Conservation (phyloP, 2,888 invertebrate genomes). For the Plusia festucae region DNA sequence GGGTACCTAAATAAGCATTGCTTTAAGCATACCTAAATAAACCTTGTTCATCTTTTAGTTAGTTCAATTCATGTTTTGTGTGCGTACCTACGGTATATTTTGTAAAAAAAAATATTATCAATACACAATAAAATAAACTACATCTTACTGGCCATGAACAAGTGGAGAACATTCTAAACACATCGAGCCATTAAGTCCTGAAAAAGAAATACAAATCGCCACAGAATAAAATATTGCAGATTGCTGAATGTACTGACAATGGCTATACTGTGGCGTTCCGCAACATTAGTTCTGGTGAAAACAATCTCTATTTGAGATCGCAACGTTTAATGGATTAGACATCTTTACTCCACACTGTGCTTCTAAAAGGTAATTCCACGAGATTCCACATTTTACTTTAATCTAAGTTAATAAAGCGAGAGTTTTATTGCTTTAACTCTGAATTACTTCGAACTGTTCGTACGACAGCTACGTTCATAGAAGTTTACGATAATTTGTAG, state of each 20-base stretch:
- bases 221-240: conserved; percentile 2
- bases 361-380: conserved; percentile 4
- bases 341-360: conserved; percentile 11
- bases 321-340: conserved; percentile 27
- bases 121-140: not conserved
- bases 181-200: not conserved
- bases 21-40: no score
- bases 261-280: conserved; percentile 36
- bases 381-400: not conserved
- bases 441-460: not conserved
- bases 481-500: not conserved
- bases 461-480: not conserved
- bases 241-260: conserved; percentile 14
- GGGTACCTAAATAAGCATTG: not conserved
- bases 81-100: no score
- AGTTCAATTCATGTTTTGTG: no score
- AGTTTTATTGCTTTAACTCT: not conserved
- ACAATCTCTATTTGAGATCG: conserved; percentile 27
- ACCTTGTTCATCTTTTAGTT: no score
- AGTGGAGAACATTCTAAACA: not conserved
- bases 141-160: conserved; percentile 1
- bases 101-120: no score
- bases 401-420: not conserved
- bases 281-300: conserved; percentile 47
- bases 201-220: not conserved